Percentiles rank a stretch among this genome's conserved stretches.
Evolutionary conservation across 2,113 vertebrate genomes (phyloP).

Genomic region (Galemys pyrenaicus): DNA sequence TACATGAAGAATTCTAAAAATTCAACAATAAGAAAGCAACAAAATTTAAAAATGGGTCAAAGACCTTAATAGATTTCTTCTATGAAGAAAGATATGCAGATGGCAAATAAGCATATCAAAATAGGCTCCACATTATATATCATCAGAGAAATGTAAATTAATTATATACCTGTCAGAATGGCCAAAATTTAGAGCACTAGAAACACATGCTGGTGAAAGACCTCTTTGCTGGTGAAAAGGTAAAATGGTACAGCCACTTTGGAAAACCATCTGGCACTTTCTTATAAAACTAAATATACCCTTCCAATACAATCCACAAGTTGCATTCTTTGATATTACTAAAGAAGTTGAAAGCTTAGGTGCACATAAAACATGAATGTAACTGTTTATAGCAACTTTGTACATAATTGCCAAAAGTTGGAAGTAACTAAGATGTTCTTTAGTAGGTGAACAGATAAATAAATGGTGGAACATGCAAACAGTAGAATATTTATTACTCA

Average conservation of each 20-base stretch:
- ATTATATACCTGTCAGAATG: background rate
- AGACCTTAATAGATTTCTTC: background rate
- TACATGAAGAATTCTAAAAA: background rate
- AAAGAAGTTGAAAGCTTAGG: background rate
- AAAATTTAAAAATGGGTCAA: background rate
- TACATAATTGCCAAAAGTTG: background rate
- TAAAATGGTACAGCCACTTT: background rate
- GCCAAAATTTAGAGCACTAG: background rate
- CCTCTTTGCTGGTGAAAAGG: background rate
- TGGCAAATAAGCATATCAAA: background rate
- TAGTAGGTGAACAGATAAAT: background rate
- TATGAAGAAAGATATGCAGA: background rate
- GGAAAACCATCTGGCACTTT: background rate
- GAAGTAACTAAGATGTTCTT: background rate
- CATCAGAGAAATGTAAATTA: background rate
- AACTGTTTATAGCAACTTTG: background rate
- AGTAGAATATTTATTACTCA: background rate
- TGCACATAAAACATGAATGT: background rate
- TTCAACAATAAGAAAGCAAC: background rate
- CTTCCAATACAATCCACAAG: background rate
- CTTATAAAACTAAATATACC: background rate
- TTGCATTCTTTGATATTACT: background rate
- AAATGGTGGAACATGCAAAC: background rate
- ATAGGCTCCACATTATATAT: background rate
- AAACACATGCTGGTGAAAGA: background rate